Conservation (phyloP, 2,888 invertebrate genomes). For the Eurytoma adleriae region DNA sequence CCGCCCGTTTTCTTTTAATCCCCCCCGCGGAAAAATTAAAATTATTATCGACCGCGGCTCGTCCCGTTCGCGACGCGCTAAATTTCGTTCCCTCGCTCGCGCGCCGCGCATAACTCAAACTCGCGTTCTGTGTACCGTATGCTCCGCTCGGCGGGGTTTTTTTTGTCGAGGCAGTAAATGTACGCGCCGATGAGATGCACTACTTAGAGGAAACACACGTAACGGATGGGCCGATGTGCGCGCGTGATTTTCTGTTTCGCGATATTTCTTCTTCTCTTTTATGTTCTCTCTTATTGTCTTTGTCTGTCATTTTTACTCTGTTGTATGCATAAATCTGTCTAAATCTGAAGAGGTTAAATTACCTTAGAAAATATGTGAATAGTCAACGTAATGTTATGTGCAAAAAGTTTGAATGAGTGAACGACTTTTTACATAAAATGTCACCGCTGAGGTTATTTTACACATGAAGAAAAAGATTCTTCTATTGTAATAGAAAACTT, state of each 20-base stretch:
- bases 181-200: conserved; percentile 4
- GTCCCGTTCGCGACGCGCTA: conserved; percentile 15
- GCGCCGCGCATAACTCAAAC: background rate
- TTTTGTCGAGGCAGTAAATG: background rate
- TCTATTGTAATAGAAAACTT: no score
- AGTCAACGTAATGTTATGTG: no score
- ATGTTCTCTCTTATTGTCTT: background rate
- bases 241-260: background rate
- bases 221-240: background rate
- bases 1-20: background rate
- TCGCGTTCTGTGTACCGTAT: no score
- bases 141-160: background rate
- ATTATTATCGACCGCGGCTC: conserved; percentile 13
- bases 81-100: background rate
- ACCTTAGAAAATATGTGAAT: no score
- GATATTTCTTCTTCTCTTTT: background rate
- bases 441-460: no score
- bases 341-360: no score
- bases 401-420: no score
- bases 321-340: no score
- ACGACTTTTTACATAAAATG: no score
- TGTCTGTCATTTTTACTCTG: no score
- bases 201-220: background rate
- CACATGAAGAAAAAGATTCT: no score
- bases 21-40: background rate